Conservation (phyloP, 2,888 invertebrate genomes). For the Eristalis tenax region DNA sequence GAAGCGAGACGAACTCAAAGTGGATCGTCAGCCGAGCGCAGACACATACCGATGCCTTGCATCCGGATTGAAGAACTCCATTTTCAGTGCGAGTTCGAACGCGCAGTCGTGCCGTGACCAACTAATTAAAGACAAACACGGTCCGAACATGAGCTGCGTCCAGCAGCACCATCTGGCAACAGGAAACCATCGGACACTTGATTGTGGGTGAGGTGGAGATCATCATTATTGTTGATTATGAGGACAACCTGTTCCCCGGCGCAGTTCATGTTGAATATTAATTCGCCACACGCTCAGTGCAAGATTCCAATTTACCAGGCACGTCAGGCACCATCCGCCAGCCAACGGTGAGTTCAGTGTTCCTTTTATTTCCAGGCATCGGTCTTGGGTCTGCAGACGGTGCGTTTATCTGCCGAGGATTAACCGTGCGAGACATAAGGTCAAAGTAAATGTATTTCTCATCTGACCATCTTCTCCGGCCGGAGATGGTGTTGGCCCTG, state of each 20-base stretch:
- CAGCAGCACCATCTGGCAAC: conserved; percentile 17
- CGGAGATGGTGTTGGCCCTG: conserved; percentile 53
- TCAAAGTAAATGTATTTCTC: conserved; percentile 70
- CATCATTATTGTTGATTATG: conserved; percentile 62
- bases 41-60: neutral
- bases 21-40: neutral
- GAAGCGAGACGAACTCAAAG: conserved; percentile 20
- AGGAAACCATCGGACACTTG: conserved; percentile 53
- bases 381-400: conserved; percentile 20
- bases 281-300: conserved; percentile 64
- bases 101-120: conserved; percentile 36
- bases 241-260: conserved; percentile 62
- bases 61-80: conserved; percentile 16
- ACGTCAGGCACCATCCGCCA: neutral
- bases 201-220: conserved; percentile 58
- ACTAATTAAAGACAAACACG: conserved; percentile 59
- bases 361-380: conserved; percentile 26
- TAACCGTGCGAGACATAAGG: conserved; percentile 70
- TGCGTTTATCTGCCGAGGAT: conserved; percentile 68
- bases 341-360: conserved; percentile 16
- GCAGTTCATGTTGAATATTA: conserved; percentile 59
- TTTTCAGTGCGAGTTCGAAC: neutral
- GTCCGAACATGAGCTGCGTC: conserved; percentile 28
- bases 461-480: conserved; percentile 62
- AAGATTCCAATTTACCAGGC: conserved; percentile 53